phyloP scores from a whole-genome alignment of 2,888 invertebrate species.

The Mantis religiosa region DNA sequence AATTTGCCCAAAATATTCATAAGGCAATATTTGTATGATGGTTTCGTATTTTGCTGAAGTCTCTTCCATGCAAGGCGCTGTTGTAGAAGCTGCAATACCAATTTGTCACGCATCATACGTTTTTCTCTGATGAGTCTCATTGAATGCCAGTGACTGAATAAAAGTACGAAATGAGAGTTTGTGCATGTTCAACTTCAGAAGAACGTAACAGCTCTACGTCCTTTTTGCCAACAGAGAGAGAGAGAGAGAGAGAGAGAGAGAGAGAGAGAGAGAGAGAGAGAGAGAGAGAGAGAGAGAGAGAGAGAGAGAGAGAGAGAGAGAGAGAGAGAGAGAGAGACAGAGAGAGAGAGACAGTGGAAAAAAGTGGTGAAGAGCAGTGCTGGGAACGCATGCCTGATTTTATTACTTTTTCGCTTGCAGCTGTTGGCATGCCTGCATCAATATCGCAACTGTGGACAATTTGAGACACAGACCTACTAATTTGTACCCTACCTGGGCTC shows the following conservation, averaged over 20 bases:
- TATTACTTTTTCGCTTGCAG: neutral
- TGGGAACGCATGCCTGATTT: neutral
- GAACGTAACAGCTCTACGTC: neutral
- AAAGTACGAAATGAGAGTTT: too few species aligned
- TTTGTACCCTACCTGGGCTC: neutral
- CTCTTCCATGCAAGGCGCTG: too few species aligned
- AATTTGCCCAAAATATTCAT: too few species aligned
- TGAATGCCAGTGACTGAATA: too few species aligned
- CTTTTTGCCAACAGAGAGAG: neutral
- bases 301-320: neutral
- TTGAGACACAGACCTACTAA: neutral
- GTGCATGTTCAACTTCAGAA: neutral
- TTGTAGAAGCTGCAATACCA: too few species aligned
- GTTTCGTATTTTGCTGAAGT: too few species aligned
- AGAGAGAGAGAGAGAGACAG: too few species aligned
- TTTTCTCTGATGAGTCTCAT: too few species aligned
- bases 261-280: neutral
- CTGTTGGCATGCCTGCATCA: neutral
- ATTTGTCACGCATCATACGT: too few species aligned
- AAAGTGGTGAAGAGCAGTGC: neutral
- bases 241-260: too few species aligned
- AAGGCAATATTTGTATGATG: too few species aligned
- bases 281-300: neutral
- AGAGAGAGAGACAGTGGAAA: too few species aligned
- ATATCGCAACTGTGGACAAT: neutral